These are phyloP conservation scores for Cloeon dipterum DNA, from an alignment of 2,888 invertebrate species.

Conservation along the genomic window DNA sequence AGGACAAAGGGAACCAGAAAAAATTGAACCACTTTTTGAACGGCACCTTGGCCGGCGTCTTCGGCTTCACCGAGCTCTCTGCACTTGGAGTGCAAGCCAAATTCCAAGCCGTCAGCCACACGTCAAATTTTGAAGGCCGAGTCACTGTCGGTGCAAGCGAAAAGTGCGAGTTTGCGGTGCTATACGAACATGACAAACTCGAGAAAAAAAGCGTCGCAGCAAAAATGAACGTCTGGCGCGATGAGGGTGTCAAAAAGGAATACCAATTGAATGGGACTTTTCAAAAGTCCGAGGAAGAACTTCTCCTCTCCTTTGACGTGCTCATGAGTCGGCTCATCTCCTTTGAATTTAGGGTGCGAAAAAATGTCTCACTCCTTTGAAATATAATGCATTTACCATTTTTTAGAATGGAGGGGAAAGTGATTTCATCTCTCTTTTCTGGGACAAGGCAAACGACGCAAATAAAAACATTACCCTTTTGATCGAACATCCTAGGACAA, in stretches of 20 bases:
- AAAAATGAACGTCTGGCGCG: no score
- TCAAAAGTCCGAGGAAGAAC: not conserved
- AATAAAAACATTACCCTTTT: no score
- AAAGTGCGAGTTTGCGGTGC: not conserved
- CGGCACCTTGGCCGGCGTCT: not conserved
- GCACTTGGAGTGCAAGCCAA: not conserved
- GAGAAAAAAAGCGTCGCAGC: not conserved
- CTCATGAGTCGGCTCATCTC: not conserved
- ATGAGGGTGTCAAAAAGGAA: not conserved
- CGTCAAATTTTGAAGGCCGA: not conserved
- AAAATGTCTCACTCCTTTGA: no score
- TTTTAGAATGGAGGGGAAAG: no score
- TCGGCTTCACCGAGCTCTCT: not conserved
- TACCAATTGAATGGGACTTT: no score
- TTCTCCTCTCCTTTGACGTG: not conserved
- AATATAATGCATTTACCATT: no score
- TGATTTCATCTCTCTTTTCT: no score
- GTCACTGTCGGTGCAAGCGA: not conserved
- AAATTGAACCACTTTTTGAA: not conserved
- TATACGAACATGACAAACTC: not conserved
- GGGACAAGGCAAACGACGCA: no score
- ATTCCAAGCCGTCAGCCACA: not conserved
- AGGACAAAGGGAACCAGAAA: not conserved
- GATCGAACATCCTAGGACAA: no score
- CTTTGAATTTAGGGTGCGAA: not conserved